phyloP scores from a whole-genome alignment of 2,888 invertebrate genomes.

The Zygaena filipendulae region DNA sequence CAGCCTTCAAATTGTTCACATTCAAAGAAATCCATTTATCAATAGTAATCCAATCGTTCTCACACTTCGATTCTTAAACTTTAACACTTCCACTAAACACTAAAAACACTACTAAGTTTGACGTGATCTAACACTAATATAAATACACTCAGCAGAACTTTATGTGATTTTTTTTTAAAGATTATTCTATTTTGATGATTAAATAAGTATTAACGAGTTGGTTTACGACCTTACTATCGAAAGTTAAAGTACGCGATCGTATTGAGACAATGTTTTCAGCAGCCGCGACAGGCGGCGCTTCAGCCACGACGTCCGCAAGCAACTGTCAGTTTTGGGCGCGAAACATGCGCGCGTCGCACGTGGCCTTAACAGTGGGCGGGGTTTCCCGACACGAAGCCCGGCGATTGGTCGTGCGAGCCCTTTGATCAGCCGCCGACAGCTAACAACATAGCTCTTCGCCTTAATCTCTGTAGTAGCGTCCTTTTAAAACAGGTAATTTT shows the following conservation, averaged over 20 bases:
- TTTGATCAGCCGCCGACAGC: slow-evolving; percentile 64
- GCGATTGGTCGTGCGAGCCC: slow-evolving; percentile 41
- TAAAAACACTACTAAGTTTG: no score
- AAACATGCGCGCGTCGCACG: slow-evolving; percentile 62
- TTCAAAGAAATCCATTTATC: no score
- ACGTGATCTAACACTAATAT: no score
- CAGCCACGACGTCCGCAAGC: slow-evolving; percentile 24
- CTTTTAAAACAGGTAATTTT: slow-evolving; percentile 68
- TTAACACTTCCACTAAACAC: no score
- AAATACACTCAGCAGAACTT: no score
- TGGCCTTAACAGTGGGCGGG: slow-evolving; percentile 48
- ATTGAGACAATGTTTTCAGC: slow-evolving; percentile 19
- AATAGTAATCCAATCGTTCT: no score
- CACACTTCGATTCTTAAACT: no score
- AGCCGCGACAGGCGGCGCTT: slow-evolving; percentile 15
- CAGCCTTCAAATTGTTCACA: no score
- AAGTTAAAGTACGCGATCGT: slow-evolving; percentile 27
- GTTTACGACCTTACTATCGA: no score
- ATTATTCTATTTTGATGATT: no score
- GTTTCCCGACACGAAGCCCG: slow-evolving; percentile 23
- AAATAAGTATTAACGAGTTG: no score
- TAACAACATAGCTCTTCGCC: slow-evolving; percentile 63
- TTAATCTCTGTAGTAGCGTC: slow-evolving; percentile 67
- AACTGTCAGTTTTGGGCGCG: slow-evolving; percentile 40
- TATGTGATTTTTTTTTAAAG: no score